Evolutionary conservation across 2,113 vertebrate genomes (phyloP).

Genomic region (Oryzias javanicus): DNA sequence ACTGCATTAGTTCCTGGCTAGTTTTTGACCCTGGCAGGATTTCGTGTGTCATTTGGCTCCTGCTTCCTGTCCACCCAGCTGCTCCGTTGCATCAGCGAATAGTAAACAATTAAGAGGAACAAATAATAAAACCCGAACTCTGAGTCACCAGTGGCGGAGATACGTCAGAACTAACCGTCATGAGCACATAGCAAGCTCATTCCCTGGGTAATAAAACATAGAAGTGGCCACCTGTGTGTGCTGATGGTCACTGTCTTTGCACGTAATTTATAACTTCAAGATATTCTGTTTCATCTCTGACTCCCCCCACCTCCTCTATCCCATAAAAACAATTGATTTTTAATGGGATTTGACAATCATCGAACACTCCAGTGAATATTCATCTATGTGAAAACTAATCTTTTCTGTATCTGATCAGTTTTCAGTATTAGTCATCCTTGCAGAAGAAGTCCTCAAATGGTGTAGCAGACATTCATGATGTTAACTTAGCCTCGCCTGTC

Average conservation of each 20-base stretch:
- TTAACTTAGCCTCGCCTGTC: no score
- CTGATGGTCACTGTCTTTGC: conserved; percentile 37
- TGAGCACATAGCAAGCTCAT: conserved; percentile 44
- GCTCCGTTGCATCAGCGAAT: conserved; percentile 55
- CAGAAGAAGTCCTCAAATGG: conserved; percentile 1
- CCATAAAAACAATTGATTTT: conserved; percentile 5
- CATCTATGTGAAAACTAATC: conserved; percentile 46
- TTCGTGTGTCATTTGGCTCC: conserved; percentile 55
- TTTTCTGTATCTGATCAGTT: conserved; percentile 30
- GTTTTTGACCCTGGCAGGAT: conserved; percentile 40
- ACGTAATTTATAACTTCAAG: background rate
- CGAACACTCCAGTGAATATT: conserved; percentile 26
- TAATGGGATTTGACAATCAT: conserved; percentile 29
- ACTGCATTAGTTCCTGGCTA: conserved; percentile 46
- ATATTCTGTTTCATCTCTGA: background rate
- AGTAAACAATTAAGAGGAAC: conserved; percentile 80
- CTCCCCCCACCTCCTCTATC: no score
- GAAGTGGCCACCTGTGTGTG: conserved; percentile 53
- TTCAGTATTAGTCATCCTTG: conserved; percentile 7
- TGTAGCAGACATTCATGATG: background rate
- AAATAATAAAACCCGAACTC: conserved; percentile 74
- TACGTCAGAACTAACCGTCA: conserved; percentile 69
- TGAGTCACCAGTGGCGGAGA: conserved; percentile 68
- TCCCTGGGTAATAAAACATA: conserved; percentile 72
- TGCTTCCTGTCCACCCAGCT: conserved; percentile 66